phyloP scores from a whole-genome alignment of 2,888 invertebrate genomes.

The Cremastobaeus sp. region DNA sequence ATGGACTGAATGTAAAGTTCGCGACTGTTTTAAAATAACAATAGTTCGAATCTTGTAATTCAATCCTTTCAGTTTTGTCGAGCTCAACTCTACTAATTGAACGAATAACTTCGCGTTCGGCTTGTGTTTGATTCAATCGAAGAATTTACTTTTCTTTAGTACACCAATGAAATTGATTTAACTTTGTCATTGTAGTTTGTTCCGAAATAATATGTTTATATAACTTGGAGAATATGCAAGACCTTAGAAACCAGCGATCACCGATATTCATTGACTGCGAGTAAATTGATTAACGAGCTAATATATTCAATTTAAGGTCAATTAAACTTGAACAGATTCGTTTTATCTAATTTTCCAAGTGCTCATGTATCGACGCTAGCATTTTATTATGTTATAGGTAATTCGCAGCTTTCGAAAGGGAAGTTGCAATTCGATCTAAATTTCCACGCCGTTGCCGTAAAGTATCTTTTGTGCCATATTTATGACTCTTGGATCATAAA shows the following conservation, averaged over 20 bases:
- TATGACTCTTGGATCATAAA: constrained; percentile 33
- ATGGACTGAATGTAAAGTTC: too few species aligned
- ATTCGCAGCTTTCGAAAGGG: too few species aligned
- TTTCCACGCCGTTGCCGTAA: constrained; percentile 23
- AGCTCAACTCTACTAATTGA: constrained; percentile 38
- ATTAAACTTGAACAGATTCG: not conserved
- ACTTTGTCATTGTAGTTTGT: constrained; percentile 31
- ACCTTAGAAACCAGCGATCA: too few species aligned
- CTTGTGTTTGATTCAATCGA: constrained; percentile 45
- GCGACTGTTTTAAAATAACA: constrained; percentile 6
- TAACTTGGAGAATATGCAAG: constrained; percentile 20
- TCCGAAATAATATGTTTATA: constrained; percentile 35
- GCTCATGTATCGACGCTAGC: not conserved
- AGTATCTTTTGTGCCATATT: constrained; percentile 24
- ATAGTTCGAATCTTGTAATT: constrained; percentile 13
- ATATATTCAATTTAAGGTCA: constrained; percentile 15
- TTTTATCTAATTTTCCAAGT: constrained; percentile 16
- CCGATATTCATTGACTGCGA: too few species aligned
- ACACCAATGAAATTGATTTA: constrained; percentile 29
- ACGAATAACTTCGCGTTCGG: constrained; percentile 40
- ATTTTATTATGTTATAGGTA: constrained; percentile 16
- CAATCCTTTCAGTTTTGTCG: constrained; percentile 20
- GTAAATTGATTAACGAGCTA: not conserved
- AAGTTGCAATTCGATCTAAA: constrained; percentile 27
- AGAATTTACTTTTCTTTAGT: constrained; percentile 38